phyloP scores from a whole-genome alignment of 2,797 vertebrate genomes.

The Poeciliopsis paucimaculata region DNA sequence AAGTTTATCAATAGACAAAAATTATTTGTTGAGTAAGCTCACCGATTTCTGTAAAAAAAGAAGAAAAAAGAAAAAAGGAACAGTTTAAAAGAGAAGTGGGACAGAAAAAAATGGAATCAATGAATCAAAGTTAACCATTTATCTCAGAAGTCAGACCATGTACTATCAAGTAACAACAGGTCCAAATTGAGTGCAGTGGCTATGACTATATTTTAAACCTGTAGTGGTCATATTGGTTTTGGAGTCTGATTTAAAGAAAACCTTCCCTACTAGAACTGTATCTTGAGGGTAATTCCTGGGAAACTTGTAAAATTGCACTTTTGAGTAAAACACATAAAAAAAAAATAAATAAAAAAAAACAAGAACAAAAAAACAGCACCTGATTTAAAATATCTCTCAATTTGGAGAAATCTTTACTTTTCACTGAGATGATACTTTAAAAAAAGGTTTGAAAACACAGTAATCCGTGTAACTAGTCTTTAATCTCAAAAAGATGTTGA shows the following conservation, averaged over 20 bases:
- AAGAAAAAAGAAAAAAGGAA: not conserved
- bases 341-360: not conserved
- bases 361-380: not conserved
- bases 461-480: not conserved
- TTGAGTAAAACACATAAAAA: not conserved
- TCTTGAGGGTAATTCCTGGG: not conserved
- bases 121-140: not conserved
- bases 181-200: not conserved
- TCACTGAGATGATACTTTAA: too few species aligned
- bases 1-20: not conserved
- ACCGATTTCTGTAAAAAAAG: not conserved
- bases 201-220: not conserved
- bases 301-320: not conserved
- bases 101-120: not conserved
- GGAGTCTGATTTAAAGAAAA: not conserved
- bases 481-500: slow-evolving; percentile 5
- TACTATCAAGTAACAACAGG: not conserved
- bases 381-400: not conserved
- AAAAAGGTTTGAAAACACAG: too few species aligned
- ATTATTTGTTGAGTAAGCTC: not conserved
- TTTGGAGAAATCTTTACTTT: not conserved
- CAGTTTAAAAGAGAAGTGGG: not conserved
- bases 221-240: not conserved
- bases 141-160: not conserved
- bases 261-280: not conserved